A percentile compares a stretch with the other conserved stretches of the same genome.
phyloP scores from a whole-genome alignment of 1,140 invertebrate genomes.

The Bacillus rossius region DNA sequence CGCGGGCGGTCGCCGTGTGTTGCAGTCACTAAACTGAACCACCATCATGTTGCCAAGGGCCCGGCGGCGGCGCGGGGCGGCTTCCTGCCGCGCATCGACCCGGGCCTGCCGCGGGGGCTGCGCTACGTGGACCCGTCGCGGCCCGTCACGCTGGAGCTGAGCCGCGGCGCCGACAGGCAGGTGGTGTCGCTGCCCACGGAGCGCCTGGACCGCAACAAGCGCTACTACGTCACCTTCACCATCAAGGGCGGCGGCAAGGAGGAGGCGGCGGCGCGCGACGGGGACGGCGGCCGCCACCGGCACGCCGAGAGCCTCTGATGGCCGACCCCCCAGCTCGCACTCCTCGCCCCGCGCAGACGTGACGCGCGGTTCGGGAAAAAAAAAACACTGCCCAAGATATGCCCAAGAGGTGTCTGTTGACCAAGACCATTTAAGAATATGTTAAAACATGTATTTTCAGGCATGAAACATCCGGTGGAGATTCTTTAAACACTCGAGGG shows the following conservation, averaged over 20 bases:
- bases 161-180: slow-evolving; percentile 73
- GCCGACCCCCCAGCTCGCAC: no score
- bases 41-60: slow-evolving; percentile 67
- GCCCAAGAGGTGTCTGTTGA: no score
- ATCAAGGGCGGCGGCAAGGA: slow-evolving; percentile 48
- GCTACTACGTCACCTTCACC: slow-evolving; percentile 86
- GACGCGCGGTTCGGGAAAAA: no score
- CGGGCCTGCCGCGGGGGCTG: slow-evolving; percentile 34
- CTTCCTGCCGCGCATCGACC: slow-evolving; percentile 54
- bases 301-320: slow-evolving; percentile 12
- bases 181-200: slow-evolving; percentile 79
- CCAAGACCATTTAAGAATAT: no score
- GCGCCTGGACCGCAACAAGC: slow-evolving; percentile 76
- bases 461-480: no score
- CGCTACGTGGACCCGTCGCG: slow-evolving; percentile 32
- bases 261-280: neutral
- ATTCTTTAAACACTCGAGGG: no score
- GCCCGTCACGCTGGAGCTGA: slow-evolving; percentile 65
- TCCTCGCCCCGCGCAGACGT: no score
- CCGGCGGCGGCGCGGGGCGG: slow-evolving; percentile 36
- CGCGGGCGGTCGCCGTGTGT: slow-evolving; percentile 17
- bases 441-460: no score
- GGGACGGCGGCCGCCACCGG: neutral
- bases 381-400: no score
- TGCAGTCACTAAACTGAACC: slow-evolving; percentile 64